phyloP scores from a whole-genome alignment of 2,113 vertebrate species.

The Excalfactoria chinensis region DNA sequence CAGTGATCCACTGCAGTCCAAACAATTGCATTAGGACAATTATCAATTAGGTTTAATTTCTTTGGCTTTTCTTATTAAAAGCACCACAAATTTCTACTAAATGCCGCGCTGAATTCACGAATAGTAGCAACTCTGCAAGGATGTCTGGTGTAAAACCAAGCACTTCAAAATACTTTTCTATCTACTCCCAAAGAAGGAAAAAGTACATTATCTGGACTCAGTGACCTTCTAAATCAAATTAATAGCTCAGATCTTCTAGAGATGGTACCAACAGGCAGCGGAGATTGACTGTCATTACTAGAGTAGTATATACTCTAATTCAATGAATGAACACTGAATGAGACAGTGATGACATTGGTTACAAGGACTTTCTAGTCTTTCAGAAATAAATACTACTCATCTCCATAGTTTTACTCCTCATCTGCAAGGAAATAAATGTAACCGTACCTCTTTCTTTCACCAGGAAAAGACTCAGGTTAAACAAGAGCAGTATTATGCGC shows the following conservation, averaged over 20 bases:
- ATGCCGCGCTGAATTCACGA: background rate
- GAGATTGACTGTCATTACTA: background rate
- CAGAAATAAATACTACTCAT: background rate
- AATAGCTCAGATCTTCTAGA: background rate
- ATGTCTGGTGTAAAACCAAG: background rate
- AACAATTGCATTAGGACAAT: background rate
- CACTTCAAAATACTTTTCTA: background rate
- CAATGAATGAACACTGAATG: background rate
- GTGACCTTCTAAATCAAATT: background rate
- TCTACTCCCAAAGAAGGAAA: background rate
- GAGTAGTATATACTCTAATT: background rate
- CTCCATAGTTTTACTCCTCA: background rate
- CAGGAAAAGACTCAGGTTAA: background rate
- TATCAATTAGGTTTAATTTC: background rate
- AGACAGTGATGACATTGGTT: background rate
- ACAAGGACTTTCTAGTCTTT: background rate
- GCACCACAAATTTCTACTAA: background rate
- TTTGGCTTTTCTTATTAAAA: background rate
- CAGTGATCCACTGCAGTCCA: accelerated
- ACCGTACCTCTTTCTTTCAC: background rate
- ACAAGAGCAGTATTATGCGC: conserved; percentile 47
- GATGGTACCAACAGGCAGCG: background rate
- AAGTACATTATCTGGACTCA: background rate
- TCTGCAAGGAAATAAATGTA: background rate
- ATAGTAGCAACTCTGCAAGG: background rate